phyloP scores from a whole-genome alignment of 2,113 vertebrate species.

The Lepidothrix coronata region DNA sequence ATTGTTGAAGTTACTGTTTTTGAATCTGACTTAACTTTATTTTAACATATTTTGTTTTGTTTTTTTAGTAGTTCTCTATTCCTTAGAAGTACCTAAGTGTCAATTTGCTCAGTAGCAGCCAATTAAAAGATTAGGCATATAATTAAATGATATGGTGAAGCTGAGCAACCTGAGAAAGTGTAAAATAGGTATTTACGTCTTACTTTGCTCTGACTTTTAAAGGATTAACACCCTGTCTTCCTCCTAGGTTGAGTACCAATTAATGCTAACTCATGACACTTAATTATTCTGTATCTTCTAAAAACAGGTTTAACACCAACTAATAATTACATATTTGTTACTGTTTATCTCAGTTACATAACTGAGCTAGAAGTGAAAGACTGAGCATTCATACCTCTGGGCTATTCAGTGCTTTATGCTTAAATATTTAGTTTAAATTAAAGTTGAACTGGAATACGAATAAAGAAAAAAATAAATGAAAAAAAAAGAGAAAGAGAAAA shows the following conservation, averaged over 20 bases:
- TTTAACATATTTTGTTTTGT: not conserved
- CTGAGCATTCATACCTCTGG: not conserved
- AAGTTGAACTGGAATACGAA: not conserved
- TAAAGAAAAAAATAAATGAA: not conserved
- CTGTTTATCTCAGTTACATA: not conserved
- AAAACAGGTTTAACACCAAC: not conserved
- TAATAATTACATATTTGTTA: not conserved
- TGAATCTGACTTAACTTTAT: not conserved
- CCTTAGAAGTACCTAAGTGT: not conserved
- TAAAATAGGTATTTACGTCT: not conserved
- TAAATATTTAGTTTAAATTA: not conserved
- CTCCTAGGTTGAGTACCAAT: not conserved
- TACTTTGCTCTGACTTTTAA: not conserved
- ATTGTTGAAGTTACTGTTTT: not conserved
- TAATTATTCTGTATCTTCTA: not conserved
- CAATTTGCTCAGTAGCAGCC: not conserved
- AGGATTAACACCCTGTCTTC: not conserved
- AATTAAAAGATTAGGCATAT: not conserved
- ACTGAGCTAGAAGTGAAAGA: not conserved
- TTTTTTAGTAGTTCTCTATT: not conserved
- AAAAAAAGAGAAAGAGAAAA: not conserved
- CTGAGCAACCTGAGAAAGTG: not conserved
- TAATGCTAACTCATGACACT: not conserved
- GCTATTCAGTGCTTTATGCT: not conserved
- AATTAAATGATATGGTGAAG: not conserved